Base-by-base conservation (phyloP, 2,113 vertebrate species). In the Cavia aperea region DNA sequence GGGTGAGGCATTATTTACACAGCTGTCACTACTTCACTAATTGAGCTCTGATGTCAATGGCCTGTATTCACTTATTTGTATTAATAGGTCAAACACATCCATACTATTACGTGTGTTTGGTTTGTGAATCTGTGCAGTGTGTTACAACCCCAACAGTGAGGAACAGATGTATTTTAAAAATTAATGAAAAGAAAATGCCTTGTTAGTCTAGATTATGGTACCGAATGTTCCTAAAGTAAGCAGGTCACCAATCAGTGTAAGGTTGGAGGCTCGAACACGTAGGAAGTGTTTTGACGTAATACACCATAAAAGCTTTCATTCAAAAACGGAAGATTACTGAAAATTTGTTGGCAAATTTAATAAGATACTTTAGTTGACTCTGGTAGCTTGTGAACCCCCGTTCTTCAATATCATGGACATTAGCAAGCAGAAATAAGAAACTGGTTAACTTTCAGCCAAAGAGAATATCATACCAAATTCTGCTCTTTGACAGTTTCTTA, bases 151-250 rank as follows among this genome's bases (percentile, higher is more conserved):
- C 23, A 66, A 85, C 31, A 89, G 16, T 3, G 66, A 14, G 60
- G 92, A 79, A 36, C 19, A n/a, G 36, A 63, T 9, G 8, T 49
- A 36, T 43, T 85, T 58, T 81, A 81, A 81, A 75, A 91, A 66
- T 39, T 88, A 66, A 93, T 89, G 21, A 92, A 93, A 92, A 88
- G 73, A 95, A 85, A 85, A 86, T 89, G 94, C 58, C 60, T 90
- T 68, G 15, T 39, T 93, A 78, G 70, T 31, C 62, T 83, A 68
- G 13, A 13, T 54, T n/a, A 86, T 72, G 29, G n/a, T 82, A 70
- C 56, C 31, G 46, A 60, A 68, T 51, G 51, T 36, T 86, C 78
- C 36, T 88, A 62, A 81, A 60, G 21, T 46, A 90, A 75, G 46
- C 36, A 16, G 36, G 63, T 54, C 62, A 83, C 46, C 70, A 90